Base-by-base conservation (phyloP, 2,113 vertebrate genomes). In the Clinocottus analis region DNA sequence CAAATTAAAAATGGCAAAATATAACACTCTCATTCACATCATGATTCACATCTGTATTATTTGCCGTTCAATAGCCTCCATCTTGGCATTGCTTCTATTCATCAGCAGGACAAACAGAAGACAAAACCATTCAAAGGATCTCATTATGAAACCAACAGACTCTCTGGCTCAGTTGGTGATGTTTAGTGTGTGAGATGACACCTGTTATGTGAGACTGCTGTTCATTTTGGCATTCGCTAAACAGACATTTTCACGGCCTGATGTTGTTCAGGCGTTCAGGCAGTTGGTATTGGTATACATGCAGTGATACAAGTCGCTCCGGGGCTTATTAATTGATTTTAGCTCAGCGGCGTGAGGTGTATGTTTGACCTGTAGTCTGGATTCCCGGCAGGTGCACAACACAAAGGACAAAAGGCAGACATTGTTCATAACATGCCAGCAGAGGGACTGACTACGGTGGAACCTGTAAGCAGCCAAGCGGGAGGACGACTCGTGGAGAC, bases 91-190 rank as follows among this genome's bases (percentile, higher is more conserved):
- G 0, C 3, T 33, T 31, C 55, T 29, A 64, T 79, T 56, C 33
- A 51, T 68, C 65, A 68, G 0, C 13, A 45, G 4, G 0, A 45
- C 59, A 76, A 79, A 83, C 3, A 66, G 16, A 77, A 67, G 47
- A 75, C 12, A 62, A 63, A 31, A 9, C 7, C 17, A 17, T 1
- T 6, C 43, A 66, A 55, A 63, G 35, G 35, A 29, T 21, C 75
- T 80, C 37, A 61, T 80, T 33, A 75, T 29, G 70, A 72, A 64
- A 19, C 29, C 77, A 41, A 45, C 60, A 59, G 64, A 61, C 35
- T 49, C 43, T 39, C 6, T 3, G 51, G 37, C 60, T 65, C 39
- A 73, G 21, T 21, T 43, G 21, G 1, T 58, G 16, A 27, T 37
- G 8, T 27, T 49, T 8, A 19, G 66, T 33, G 17, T 1, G 39